A percentile compares a stretch with the other conserved stretches of the same genome.
Evolutionary conservation across 2,797 vertebrate genomes (phyloP).

Genomic region (Phaenicophaeus curvirostris): DNA sequence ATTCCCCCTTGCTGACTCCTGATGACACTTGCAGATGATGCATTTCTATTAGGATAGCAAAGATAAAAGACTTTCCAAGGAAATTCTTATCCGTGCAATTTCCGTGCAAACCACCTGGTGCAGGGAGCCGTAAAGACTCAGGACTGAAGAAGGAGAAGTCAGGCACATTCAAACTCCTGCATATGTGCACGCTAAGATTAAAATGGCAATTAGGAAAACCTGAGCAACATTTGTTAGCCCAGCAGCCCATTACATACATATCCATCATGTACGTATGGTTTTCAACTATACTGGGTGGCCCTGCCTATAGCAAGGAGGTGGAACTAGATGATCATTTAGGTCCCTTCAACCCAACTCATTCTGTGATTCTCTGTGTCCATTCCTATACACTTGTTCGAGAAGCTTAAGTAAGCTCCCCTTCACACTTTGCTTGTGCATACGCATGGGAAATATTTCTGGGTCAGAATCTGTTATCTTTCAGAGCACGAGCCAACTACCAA

Average conservation of each 20-base stretch:
- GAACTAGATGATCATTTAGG: too few relatives aligned
- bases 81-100: neutral
- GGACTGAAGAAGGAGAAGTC: neutral
- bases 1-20: neutral
- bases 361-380: neutral
- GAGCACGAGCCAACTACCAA: neutral
- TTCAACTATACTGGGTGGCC: neutral
- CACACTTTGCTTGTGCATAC: neutral
- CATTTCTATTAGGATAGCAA: neutral
- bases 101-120: neutral
- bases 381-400: neutral
- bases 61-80: neutral
- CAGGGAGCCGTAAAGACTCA: neutral
- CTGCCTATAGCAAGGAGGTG: too few relatives aligned
- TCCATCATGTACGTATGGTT: rapidly evolving
- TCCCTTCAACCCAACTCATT: too few relatives aligned
- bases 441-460: constrained; percentile 21
- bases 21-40: neutral
- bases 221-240: neutral
- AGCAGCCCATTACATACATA: rapidly evolving
- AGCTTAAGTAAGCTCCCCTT: neutral
- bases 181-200: neutral
- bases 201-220: neutral
- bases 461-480: neutral
- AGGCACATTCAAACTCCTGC: rapidly evolving